Evolutionary conservation across 1,140 invertebrate species (phyloP).

Genomic region (Drosophila baimaii): DNA sequence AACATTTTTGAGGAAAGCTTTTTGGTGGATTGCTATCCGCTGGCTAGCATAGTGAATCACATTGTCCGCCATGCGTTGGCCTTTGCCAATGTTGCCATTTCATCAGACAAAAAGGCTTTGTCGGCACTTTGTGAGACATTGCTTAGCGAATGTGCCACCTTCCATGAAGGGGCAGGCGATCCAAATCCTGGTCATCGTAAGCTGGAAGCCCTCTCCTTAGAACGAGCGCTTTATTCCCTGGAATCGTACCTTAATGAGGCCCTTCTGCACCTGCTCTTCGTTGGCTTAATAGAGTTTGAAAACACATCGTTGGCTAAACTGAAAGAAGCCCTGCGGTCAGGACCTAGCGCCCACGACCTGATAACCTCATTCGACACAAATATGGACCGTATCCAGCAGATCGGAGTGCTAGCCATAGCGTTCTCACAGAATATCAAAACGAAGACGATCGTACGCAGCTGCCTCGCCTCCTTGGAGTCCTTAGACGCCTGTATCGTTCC

Average conservation of each 20-base stretch:
- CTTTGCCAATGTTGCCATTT: slow-evolving; percentile 75
- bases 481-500: slow-evolving; percentile 73
- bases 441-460: slow-evolving; percentile 72
- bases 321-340: slow-evolving; percentile 27
- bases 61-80: slow-evolving; percentile 72
- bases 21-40: slow-evolving; percentile 30
- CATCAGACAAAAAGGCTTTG: slow-evolving; percentile 70
- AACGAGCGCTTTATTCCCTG: slow-evolving; percentile 61
- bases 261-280: slow-evolving; percentile 66
- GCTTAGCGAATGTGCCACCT: slow-evolving; percentile 58
- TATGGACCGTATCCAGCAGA: slow-evolving; percentile 75
- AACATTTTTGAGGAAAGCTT: slow-evolving; percentile 6
- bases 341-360: slow-evolving; percentile 33
- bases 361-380: slow-evolving; percentile 71
- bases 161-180: slow-evolving; percentile 50
- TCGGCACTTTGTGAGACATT: slow-evolving; percentile 71
- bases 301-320: slow-evolving; percentile 53
- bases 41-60: slow-evolving; percentile 53
- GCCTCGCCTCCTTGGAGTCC: slow-evolving; percentile 74
- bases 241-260: slow-evolving; percentile 75
- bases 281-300: slow-evolving; percentile 54
- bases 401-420: slow-evolving; percentile 78
- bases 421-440: slow-evolving; percentile 71
- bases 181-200: slow-evolving; percentile 59
- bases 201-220: slow-evolving; percentile 66